Base-by-base conservation (phyloP, 1,140 invertebrate species). In the Maconellicoccus hirsutus region DNA sequence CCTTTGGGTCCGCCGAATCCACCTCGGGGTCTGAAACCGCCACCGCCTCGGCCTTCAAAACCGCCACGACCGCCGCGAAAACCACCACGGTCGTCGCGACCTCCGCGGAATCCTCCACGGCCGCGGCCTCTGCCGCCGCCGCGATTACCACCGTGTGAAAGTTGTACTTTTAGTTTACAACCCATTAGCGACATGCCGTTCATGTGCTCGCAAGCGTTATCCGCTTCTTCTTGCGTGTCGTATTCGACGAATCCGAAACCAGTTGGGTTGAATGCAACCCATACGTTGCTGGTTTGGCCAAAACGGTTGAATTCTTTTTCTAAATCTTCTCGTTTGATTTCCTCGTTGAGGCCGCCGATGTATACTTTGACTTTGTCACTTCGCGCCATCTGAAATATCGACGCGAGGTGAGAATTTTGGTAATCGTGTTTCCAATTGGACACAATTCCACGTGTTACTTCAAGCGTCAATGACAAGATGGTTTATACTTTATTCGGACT, bases 231-330 rank as follows among this genome's bases (percentile, higher is more conserved):
- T 76, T 87, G 85, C 80, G 95, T 94, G 81, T 95, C 91, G 84
- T 97, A 99, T 82, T 98, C 96, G 77, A 99, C 92, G 84, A 99
- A 99, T 70, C 96, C 97, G 84, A 99, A 99, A 75, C 95, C 94
- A 75, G 88, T 92, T 74, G 92, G 94, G 80, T 96, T 96, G 78
- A 94, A 88, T 33, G 93, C 94, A 72, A 96, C 92, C 93, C 93
- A 96, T 59, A 97, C 94, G 79, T 89, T 98, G 81, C 91, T 94
- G 77, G 93, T 84, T 82, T 92, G 92, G 70, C 95, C 95, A 82
- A 92, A 97, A 82, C 89, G 89, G 76, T 89, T 86, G 79, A 92
- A 92, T 78, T 91, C 87, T 78, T 85, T 84, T 78, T 94, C 91
- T 39, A 94, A 79, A 79, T 94, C 91, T 81, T 93, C 91, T 78